Percentiles rank a stretch among this genome's conserved stretches.
Conservation (phyloP, 2,113 vertebrate genomes). For the Calidris pugnax region DNA sequence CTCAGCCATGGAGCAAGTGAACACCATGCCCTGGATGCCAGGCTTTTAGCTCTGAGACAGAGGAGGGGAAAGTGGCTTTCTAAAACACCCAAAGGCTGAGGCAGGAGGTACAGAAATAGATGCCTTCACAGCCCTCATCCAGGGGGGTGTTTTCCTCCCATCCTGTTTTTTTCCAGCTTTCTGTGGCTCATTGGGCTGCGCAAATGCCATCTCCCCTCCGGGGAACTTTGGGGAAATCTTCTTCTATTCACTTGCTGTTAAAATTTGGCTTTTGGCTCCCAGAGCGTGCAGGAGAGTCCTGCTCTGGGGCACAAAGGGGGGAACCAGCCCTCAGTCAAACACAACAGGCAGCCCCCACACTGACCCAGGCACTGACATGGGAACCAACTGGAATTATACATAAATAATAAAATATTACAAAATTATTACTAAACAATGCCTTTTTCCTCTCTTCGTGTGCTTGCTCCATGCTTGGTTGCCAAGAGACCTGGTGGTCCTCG, state of each 20-base stretch:
- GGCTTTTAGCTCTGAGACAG: neutral
- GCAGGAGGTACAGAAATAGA: neutral
- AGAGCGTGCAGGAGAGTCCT: neutral
- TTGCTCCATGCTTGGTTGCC: neutral
- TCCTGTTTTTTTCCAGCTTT: neutral
- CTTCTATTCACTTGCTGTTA: neutral
- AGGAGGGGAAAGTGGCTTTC: neutral
- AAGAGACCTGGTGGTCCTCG: neutral
- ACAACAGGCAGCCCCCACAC: neutral
- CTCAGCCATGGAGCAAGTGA: neutral
- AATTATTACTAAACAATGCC: neutral
- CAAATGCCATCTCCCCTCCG: neutral
- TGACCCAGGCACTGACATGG: rapidly evolving
- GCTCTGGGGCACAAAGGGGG: neutral
- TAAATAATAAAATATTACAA: neutral
- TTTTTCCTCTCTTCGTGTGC: neutral
- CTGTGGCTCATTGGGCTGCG: neutral
- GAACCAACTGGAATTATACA: neutral
- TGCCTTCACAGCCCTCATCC: neutral
- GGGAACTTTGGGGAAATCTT: neutral
- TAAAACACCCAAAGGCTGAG: neutral
- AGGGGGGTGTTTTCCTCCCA: neutral
- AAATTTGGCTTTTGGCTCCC: neutral
- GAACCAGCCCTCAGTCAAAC: neutral
- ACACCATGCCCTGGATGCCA: rapidly evolving